Evolutionary conservation across 2,113 vertebrate genomes (phyloP), one percentile per base, ranked within the genome.

Genomic region (Chelonoidis abingdonii): DNA sequence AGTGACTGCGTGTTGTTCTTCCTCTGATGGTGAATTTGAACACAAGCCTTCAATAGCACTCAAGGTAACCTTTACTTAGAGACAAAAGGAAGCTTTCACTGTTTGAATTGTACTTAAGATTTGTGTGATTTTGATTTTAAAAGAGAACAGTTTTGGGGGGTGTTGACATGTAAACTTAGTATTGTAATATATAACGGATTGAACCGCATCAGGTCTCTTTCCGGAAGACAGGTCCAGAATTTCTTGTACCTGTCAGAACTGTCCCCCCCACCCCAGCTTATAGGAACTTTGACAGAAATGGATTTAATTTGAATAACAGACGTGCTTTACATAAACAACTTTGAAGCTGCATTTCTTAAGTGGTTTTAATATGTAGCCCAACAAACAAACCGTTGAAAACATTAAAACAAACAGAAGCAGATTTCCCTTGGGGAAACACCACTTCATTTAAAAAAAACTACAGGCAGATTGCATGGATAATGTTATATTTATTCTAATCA

Each of bases 1-100:
- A 84, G 88, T 83, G 83, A 53, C 65, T 4, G 96, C 94, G 31
- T 85, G 80, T 44, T 92, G 84, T 41, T 95, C 95, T 75, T 98
- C 98, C 4, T 99, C 99, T 0, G 99, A 99, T 92, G 99, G 98
- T 21, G 99, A 98, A 54, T 89, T 91, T n/a, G 95, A 98, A 59
- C 97, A 98, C 75, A 97, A 95, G 41, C 65, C 92, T 87, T 96
- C 97, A 1, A 89, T 95, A 62, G 93, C 8, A 31, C 92, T 92
- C 91, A 98, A 98, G 99, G 99, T 99, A 98, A 98, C 62, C 53
- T 80, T 76, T 79, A 69, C 65, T 87, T 93, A 88, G 72, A 81
- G 95, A 86, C 5, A 83, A 54, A 78, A 53, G 25, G 75, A 25
- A 59, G 10, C 47, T 92, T 96, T 92, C 27, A 84, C 84, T 57